A percentile compares a stretch with the other conserved stretches of the same genome.
Evolutionary conservation across 2,888 invertebrate genomes (phyloP).

Genomic region (Ennomos fuscantarius): DNA sequence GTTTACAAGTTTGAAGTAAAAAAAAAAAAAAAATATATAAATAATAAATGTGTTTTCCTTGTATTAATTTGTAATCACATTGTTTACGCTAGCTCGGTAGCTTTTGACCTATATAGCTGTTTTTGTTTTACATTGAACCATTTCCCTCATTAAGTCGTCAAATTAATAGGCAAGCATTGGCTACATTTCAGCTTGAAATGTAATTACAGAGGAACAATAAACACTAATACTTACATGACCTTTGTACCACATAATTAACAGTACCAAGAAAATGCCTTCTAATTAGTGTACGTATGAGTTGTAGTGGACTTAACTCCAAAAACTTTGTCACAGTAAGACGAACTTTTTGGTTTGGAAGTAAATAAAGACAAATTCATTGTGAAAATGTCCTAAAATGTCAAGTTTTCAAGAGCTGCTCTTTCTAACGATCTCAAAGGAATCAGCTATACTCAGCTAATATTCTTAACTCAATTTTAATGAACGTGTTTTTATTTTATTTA

Average conservation of each 20-base stretch:
- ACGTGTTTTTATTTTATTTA: slow-evolving; percentile 19
- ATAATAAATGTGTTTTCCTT: too few relatives aligned
- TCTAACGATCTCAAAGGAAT: slow-evolving; percentile 16
- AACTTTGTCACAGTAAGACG: slow-evolving; percentile 4
- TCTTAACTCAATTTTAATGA: slow-evolving; percentile 22
- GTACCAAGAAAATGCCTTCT: slow-evolving; percentile 26
- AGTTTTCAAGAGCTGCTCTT: slow-evolving; percentile 5
- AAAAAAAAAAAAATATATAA: too few relatives aligned
- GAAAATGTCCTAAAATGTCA: slow-evolving; percentile 6
- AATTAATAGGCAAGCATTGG: slow-evolving; percentile 21
- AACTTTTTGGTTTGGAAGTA: too few relatives aligned
- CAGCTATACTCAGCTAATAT: neutral
- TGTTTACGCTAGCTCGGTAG: neutral
- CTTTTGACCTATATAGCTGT: slow-evolving; percentile 2
- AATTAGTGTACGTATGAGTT: slow-evolving; percentile 23
- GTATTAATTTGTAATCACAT: neutral
- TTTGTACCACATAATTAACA: slow-evolving; percentile 28
- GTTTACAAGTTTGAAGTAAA: too few relatives aligned
- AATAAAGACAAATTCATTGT: neutral
- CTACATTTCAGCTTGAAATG: slow-evolving; percentile 17
- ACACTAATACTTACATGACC: slow-evolving; percentile 21
- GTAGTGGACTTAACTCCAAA: slow-evolving; percentile 5
- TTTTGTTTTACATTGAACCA: slow-evolving; percentile 7
- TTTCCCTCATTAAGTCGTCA: slow-evolving; percentile 17
- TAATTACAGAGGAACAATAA: slow-evolving; percentile 28